A percentile compares a stretch with the other conserved stretches of the same genome.
Conservation (phyloP, 1,140 invertebrate genomes). For the Thaumatotibia leucotreta region DNA sequence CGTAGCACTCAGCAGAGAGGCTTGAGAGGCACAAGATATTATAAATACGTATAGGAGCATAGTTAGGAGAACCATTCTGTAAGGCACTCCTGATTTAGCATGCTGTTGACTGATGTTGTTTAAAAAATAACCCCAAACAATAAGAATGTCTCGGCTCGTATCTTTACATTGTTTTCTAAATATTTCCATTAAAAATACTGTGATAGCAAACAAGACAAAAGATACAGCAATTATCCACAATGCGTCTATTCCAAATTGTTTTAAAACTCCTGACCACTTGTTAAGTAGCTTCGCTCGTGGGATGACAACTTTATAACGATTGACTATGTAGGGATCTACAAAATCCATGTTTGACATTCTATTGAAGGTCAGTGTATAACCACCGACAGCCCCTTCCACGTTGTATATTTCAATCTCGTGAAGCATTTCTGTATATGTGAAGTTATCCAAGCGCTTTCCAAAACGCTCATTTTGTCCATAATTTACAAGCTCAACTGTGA, state of each 20-base stretch:
- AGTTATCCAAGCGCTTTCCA: neutral
- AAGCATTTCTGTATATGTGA: neutral
- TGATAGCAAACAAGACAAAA: neutral
- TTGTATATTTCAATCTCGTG: neutral
- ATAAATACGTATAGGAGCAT: slow-evolving; percentile 23
- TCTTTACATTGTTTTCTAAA: slow-evolving; percentile 14
- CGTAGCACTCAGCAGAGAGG: slow-evolving; percentile 15
- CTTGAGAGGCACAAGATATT: slow-evolving; percentile 18
- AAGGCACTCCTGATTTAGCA: neutral
- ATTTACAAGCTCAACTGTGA: slow-evolving; percentile 5
- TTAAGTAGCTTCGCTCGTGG: neutral
- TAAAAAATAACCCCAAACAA: too few relatives aligned
- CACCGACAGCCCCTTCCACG: slow-evolving; percentile 23
- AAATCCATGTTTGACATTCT: slow-evolving; percentile 11
- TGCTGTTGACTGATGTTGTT: slow-evolving; percentile 12
- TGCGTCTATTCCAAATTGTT: neutral
- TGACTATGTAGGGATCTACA: slow-evolving; percentile 19
- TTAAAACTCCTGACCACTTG: slow-evolving; percentile 17
- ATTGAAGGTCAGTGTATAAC: neutral
- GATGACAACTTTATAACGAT: slow-evolving; percentile 14
- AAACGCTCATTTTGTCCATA: neutral
- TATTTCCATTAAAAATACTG: neutral
- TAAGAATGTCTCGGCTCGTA: neutral
- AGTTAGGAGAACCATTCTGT: too few relatives aligned
- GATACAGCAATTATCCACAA: neutral